A percentile compares a stretch with the other conserved stretches of the same genome.
phyloP scores from a whole-genome alignment of 2,888 invertebrate species.

The Ferdinandea cuprea region DNA sequence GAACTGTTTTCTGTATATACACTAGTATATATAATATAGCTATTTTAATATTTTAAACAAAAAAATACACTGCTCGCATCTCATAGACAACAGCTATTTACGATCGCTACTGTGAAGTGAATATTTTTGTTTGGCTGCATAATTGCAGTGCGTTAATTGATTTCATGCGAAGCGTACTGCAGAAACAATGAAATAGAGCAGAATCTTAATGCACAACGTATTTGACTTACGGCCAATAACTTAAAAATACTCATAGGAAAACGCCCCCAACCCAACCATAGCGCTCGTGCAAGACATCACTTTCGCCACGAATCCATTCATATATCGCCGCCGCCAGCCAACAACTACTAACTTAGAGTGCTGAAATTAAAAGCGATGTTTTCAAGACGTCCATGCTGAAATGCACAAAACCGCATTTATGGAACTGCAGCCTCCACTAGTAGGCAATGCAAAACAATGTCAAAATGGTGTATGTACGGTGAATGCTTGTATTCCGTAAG shows the following conservation, averaged over 20 bases:
- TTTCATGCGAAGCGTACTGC: conserved; percentile 36
- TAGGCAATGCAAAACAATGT: conserved; percentile 64
- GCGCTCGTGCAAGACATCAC: conserved; percentile 48
- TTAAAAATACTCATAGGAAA: conserved; percentile 36
- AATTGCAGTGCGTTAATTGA: conserved; percentile 60
- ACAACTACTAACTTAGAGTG: conserved; percentile 8
- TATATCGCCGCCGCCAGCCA: not conserved
- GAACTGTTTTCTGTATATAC: too few species aligned
- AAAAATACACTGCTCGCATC: too few species aligned
- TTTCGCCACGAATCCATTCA: conserved; percentile 44
- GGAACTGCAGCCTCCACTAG: conserved; percentile 20
- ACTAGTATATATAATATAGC: too few species aligned
- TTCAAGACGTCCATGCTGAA: conserved; percentile 45
- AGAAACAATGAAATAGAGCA: conserved; percentile 65
- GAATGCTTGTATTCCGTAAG: conserved; percentile 42
- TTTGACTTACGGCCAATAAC: conserved; percentile 61
- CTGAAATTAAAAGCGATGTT: conserved; percentile 57
- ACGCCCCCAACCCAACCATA: conserved; percentile 40
- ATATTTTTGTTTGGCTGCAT: conserved; percentile 13
- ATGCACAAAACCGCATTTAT: conserved; percentile 17
- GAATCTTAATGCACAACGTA: conserved; percentile 59
- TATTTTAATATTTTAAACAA: too few species aligned
- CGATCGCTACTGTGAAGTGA: not conserved
- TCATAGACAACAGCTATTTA: conserved; percentile 15
- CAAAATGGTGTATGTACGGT: conserved; percentile 53